Evolutionary conservation across 2,888 invertebrate species (phyloP).

Genomic region (Acanthosepion esculentum): DNA sequence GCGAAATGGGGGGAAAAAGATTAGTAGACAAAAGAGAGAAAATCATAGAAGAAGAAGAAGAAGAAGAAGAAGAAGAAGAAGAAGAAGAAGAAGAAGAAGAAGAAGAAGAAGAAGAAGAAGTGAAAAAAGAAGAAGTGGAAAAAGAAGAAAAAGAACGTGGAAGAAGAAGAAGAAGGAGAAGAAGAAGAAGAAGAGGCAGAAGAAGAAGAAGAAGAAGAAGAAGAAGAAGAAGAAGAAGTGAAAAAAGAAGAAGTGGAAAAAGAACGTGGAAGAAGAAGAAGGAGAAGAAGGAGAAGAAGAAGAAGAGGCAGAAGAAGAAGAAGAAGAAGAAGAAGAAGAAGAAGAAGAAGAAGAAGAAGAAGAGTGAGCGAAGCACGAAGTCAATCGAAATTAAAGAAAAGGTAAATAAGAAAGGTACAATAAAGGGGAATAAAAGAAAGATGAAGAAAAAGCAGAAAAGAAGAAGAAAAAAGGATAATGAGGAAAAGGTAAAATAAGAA

Average conservation of each 20-base stretch:
- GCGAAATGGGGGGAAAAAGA: neutral
- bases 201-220: neutral
- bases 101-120: no score
- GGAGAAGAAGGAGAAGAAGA: neutral
- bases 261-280: neutral
- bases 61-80: neutral
- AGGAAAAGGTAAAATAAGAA: no score
- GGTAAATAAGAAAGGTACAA: neutral
- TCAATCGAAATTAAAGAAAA: neutral
- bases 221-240: no score
- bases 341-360: neutral
- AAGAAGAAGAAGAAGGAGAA: neutral
- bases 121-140: no score
- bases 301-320: no score
- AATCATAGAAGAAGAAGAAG: neutral
- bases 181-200: neutral
- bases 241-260: no score
- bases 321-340: neutral
- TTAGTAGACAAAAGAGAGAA: neutral
- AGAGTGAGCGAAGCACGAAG: no score
- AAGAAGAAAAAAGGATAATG: fast-evolving
- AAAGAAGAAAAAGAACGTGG: no score
- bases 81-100: neutral
- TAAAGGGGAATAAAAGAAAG: no score
- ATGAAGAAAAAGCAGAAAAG: neutral